Base-by-base conservation (phyloP, 2,797 vertebrate genomes). In the Aselliscus stoliczkanus region DNA sequence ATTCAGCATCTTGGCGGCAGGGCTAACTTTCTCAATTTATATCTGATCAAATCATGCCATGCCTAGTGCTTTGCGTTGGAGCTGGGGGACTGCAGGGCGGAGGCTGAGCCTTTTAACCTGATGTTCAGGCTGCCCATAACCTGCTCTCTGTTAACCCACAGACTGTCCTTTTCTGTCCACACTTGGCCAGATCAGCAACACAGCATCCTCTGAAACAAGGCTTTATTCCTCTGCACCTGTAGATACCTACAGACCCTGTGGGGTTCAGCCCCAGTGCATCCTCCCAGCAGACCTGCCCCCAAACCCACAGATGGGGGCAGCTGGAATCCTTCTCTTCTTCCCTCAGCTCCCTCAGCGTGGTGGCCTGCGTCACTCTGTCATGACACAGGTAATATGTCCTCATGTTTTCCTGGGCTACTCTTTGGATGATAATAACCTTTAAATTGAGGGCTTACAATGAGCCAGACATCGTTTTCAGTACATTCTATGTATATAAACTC, bases 341-440 rank as follows among this genome's bases (percentile, higher is more conserved):
- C 52, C n/a, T 42, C 9, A 0, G 27, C 37, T 21, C 10, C n/a
- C 37, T 67, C 42, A 0, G 20, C 4, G 4, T 9, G 0, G 6
- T 18, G 20, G 42, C 58, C 52, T 31, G 60, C 65, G 27, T 50
- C 39, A 2, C 44, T 42, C 10, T 3, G 3, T 52, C 62, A 4
- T 9, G 83, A 21, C 56, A 39, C 42, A 52, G 62, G 11, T 11
- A 4, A 23, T 37, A 2, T 21, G 34, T 82, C 73, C 29, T n/a
- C 1, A 5, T 60, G 5, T 39, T 62, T 82, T 72, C 76, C 70
- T 50, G 42, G 44, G 4, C 62, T 86, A 76, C 76, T 70, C 17
- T 1, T 5, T 2, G 52, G 37, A 14, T 31, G 27, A 7, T 34
- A 15, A 73, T 65, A n/a, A 54, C 47, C 58, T 89, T 37, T 27